Base-by-base conservation (phyloP, 2,888 invertebrate species). In the Adela reaumurella region DNA sequence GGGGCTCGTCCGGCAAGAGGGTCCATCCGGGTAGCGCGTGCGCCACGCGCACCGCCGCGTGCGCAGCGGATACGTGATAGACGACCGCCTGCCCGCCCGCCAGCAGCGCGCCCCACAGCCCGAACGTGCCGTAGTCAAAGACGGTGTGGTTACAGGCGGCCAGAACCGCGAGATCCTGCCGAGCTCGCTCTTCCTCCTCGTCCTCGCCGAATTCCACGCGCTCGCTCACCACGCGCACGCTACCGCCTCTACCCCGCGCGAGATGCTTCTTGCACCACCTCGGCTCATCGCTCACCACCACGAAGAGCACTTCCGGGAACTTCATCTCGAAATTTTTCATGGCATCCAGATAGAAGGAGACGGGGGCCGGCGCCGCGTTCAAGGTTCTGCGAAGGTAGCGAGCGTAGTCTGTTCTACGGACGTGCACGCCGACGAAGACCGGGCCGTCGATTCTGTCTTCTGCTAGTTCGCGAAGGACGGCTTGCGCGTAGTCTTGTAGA, bases 381-480 rank as follows among this genome's bases (percentile, higher is more conserved):
- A 78, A 63, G 54, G 81, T 82, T 50, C 74, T 66, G 72, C 77
- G 78, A 18, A 84, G 61, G 58, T 82, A 82, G 49, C 71, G 69
- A 28, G 78, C 66, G 58, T 83, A 83, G 60, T 83, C 83, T 1
- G 82, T 83, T 49, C 83, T 65, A 46, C 83, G 63, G 6, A 83
- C 77, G 54, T 83, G 83, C 42, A 84, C 68, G 46, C 81, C 81
- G 16, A 83, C 72, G 55, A 71, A 83, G 14, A 68, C 68, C 43
- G 65, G 59, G 42, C 63, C 59, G 19, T 43, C n/a, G 43, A 60
- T 58, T 43, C 57, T 53, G 14, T 8, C 35, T 3, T 8, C 35
- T 3, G 64, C 61, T 24, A 61, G 59, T 43, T 64, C 61, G 49
- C 61, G 62, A 19, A 82, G 58, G 47, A 76, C 65, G 51, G 63